Conservation (phyloP, 2,113 vertebrate genomes). For the Nyctereutes procyonoides region DNA sequence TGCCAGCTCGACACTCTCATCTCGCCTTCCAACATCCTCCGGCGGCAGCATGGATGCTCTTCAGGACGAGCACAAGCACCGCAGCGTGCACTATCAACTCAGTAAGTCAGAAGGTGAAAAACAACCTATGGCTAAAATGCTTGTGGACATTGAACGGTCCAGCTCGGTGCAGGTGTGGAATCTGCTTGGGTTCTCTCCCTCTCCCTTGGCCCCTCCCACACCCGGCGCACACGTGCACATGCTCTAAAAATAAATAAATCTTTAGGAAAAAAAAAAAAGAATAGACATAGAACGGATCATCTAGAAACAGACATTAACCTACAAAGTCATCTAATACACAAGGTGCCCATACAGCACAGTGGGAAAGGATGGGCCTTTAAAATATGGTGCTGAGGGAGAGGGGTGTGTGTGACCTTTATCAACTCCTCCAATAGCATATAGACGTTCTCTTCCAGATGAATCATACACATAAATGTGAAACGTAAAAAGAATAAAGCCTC, state of each 20-base stretch:
- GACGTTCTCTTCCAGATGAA: not conserved
- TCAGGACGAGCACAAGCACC: not conserved
- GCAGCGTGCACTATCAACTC: not conserved
- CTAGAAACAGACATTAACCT: not conserved
- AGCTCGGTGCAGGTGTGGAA: no score
- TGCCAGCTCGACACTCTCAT: not conserved
- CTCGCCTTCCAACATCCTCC: not conserved
- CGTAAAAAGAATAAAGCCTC: conserved; percentile 9
- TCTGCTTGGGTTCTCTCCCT: not conserved
- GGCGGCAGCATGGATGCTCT: not conserved
- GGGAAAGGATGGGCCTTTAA: not conserved
- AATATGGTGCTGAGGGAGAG: no score
- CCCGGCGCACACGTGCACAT: not conserved
- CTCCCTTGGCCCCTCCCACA: not conserved
- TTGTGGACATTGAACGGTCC: not conserved
- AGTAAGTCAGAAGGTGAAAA: conserved; percentile 1
- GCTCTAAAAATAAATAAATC: not conserved
- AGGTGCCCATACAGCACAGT: accelerated
- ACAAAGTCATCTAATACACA: not conserved
- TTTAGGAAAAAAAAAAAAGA: not conserved
- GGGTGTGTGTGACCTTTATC: not conserved
- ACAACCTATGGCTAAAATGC: not conserved
- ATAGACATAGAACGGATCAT: not conserved
- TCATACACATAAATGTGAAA: not conserved
- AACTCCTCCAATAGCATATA: not conserved